phyloP scores from a whole-genome alignment of 2,113 vertebrate genomes.

The Anhinga anhinga region DNA sequence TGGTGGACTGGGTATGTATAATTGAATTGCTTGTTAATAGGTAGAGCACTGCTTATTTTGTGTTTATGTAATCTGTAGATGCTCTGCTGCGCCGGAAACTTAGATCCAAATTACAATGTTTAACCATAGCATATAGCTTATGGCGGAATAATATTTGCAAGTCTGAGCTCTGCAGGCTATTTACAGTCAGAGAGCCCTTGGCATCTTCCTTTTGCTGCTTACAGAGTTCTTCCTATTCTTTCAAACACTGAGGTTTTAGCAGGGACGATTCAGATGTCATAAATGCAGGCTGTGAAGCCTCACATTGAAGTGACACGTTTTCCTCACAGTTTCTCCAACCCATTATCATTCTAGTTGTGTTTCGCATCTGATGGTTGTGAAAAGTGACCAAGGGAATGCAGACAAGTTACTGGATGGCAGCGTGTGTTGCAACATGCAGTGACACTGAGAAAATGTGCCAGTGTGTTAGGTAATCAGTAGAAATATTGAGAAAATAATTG shows the following conservation, averaged over 20 bases:
- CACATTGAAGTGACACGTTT: neutral
- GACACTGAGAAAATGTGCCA: conserved; percentile 30
- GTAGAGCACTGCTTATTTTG: neutral
- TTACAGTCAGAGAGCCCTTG: neutral
- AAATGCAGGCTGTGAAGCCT: neutral
- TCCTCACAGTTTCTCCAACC: neutral
- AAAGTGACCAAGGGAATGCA: conserved; percentile 40
- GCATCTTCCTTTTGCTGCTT: neutral
- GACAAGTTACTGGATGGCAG: conserved; percentile 13
- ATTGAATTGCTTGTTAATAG: neutral
- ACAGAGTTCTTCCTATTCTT: neutral
- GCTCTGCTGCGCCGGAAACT: neutral
- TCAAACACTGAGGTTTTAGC: neutral
- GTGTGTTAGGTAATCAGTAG: conserved; percentile 46
- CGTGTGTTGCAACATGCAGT: conserved; percentile 8
- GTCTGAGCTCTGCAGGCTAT: neutral
- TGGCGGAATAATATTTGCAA: neutral
- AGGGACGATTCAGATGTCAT: neutral
- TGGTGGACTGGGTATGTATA: neutral
- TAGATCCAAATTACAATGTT: neutral
- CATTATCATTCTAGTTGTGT: neutral
- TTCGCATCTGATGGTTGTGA: neutral
- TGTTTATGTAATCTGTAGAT: neutral
- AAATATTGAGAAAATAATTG: conserved; percentile 60
- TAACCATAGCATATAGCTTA: neutral